Base-by-base conservation (phyloP, 1,140 invertebrate genomes). In the Platorchestia sp. region DNA sequence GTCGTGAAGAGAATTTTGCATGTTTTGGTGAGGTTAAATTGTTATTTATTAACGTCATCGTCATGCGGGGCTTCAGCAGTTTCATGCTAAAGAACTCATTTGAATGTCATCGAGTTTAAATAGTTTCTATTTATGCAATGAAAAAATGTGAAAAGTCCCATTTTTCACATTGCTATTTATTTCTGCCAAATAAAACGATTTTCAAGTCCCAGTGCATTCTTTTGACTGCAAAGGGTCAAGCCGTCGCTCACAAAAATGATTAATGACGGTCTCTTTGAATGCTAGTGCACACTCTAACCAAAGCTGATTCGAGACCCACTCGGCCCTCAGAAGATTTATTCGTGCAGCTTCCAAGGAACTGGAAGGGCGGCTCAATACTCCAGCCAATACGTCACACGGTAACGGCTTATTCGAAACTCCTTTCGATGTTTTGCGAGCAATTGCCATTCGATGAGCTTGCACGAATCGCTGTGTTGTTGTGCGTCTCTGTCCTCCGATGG, bases 401-500 rank as follows among this genome's bases (percentile, higher is more conserved):
- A 75, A 75, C 44, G 41, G 41, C 41, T 42, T 27, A 42, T 90
- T 42, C 41, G 19, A 75, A 75, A 90, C 87, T 44, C 14, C 87
- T 90, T 42, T 90, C 87, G 87, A 90, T 90, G 42, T 90, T 90
- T 90, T 44, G 44, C 87, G 44, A 90, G 5, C 87, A 43, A 90
- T 42, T 90, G 87, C 19, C 87, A 90, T 90, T 90, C 87, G 87
- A 90, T 90, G 87, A 90, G 87, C 87, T 90, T 90, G 87, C 41
- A 90, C 10, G 87, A 45, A 41, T 44, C 87, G 44, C 42, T 90
- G 19, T 42, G 87, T 27, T 14, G 44, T 90, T 44, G 44, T 42
- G 41, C 87, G 41, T 90, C 87, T 90, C 87, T 90, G 87, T 90
- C 41, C 3, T 41, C 0, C 59, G 59, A 75, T 19, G 87, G 87